Percentiles rank a stretch among this genome's conserved stretches.
Evolutionary conservation across 2,888 invertebrate species (phyloP).

Genomic region (Chymomyza procnemis): DNA sequence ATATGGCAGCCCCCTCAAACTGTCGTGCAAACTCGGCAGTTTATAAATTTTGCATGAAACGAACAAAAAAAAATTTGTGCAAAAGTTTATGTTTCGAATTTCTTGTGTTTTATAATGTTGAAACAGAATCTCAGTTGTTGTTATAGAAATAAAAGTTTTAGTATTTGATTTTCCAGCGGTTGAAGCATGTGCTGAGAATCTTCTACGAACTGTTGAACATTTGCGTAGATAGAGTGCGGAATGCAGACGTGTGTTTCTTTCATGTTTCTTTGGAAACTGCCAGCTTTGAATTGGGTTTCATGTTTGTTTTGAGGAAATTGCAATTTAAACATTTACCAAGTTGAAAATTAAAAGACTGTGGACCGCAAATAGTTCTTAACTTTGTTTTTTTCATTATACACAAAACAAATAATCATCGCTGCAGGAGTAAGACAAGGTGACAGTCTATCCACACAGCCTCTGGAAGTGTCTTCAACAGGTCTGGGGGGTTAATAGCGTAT

Average conservation of each 20-base stretch:
- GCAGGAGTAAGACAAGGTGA: too few relatives aligned
- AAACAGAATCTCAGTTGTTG: not conserved
- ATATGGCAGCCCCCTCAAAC: not conserved
- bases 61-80: not conserved
- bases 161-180: not conserved
- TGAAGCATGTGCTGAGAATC: not conserved
- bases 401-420: too few relatives aligned
- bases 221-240: not conserved
- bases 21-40: not conserved
- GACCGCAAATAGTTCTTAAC: too few relatives aligned
- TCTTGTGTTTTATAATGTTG: not conserved
- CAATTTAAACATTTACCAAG: too few relatives aligned
- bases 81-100: not conserved
- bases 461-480: too few relatives aligned
- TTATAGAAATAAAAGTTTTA: too few relatives aligned
- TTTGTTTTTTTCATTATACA: too few relatives aligned
- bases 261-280: not conserved
- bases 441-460: too few relatives aligned
- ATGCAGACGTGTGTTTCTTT: not conserved
- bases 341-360: too few relatives aligned
- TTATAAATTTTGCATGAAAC: slow-evolving; percentile 4
- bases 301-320: not conserved
- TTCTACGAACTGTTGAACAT: not conserved
- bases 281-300: not conserved
- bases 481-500: too few relatives aligned